Evolutionary conservation across 2,888 invertebrate species (phyloP), one percentile per base, ranked within the genome.

Genomic region (Aphodius sticticus): DNA sequence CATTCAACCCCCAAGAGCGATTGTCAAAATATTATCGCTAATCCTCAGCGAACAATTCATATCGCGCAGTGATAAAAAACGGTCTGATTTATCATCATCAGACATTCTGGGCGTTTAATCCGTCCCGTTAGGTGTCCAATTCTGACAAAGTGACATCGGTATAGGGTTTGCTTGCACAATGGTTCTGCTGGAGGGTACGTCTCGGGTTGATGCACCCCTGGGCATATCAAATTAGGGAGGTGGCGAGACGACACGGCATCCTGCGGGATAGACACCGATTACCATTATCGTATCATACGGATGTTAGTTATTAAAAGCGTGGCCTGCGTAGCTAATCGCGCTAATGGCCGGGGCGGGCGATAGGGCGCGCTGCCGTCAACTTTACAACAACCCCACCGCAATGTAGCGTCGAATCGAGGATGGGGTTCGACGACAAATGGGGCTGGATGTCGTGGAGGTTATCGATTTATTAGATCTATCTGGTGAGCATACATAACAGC

Each of bases 231-330:
- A 83, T 81, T 82, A 82, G 83, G 83, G 83, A 81, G 83, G 81
- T 81, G 82, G 79, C 78, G 78, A 81, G 78, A 81, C 81, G 81
- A 82, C 82, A 78, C 80, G 83, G 84, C 83, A 53, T 53, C 53
- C 53, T 53, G 12, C 53, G 53, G 53, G 53, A 53, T 53, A 85
- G 84, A 84, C 82, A 86, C 84, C 85, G 87, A 87, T 88, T 88
- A 88, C 87, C 87, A 87, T 86, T 86, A 86, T 87, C 87, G 87
- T 86, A 87, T 87, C 87, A 87, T 87, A 86, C 87, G 87, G 88
- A 88, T 88, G 88, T 87, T 86, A 86, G 88, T 88, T 89, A 89
- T 89, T 89, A 89, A 88, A 89, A 86, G 87, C 86, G 37, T 87
- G 87, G 87, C 87, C 88, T 86, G 87, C 86, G 85, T 83, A 85